A percentile compares a stretch with the other conserved stretches of the same genome.
Conservation (phyloP, 2,113 vertebrate species). For the Pardalotus punctatus region DNA sequence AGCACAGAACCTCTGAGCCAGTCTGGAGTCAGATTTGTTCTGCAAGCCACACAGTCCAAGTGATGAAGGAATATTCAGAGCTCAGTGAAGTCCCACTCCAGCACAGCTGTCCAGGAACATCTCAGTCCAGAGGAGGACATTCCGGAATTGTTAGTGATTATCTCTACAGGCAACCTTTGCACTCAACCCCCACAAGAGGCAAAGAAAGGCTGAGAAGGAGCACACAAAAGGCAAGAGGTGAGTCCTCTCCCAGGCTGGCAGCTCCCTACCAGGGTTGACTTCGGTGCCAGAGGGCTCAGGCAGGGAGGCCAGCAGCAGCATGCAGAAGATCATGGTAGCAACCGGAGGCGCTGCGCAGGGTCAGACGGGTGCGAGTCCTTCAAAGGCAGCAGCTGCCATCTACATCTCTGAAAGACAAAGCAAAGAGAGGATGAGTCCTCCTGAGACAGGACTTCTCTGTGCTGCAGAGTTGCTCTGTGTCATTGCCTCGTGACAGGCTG, state of each 20-base stretch:
- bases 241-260: background rate
- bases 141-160: fast-evolving
- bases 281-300: slow-evolving; percentile 73
- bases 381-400: slow-evolving; percentile 65
- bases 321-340: slow-evolving; percentile 87
- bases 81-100: background rate
- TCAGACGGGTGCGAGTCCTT: slow-evolving; percentile 42
- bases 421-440: slow-evolving; percentile 13
- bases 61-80: background rate
- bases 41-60: background rate
- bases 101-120: background rate
- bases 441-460: background rate
- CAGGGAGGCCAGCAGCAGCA: slow-evolving; percentile 80
- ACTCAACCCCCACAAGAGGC: fast-evolving
- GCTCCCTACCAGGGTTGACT: slow-evolving; percentile 82
- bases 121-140: background rate
- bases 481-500: background rate
- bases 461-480: background rate
- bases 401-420: slow-evolving; percentile 83
- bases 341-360: slow-evolving; percentile 5
- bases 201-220: background rate
- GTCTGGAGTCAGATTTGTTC: background rate
- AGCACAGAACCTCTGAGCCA: background rate
- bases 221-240: background rate
- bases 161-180: fast-evolving